Evolutionary conservation across 2,797 vertebrate species (phyloP).

Genomic region (Glyptemys insculpta): DNA sequence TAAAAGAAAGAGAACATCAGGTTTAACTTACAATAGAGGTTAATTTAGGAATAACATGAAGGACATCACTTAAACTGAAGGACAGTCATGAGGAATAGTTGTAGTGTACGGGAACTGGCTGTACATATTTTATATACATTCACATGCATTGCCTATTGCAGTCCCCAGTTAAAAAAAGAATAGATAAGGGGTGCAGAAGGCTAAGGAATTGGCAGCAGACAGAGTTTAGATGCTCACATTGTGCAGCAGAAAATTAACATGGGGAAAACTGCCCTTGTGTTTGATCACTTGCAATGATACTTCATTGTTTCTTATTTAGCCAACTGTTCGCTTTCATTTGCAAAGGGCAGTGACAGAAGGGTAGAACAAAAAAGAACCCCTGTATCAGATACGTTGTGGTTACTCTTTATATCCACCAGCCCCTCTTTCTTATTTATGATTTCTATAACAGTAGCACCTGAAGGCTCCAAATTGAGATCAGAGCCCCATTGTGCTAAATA

Average conservation of each 20-base stretch:
- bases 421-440: background rate
- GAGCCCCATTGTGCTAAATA: too few relatives aligned
- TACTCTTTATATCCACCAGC: background rate
- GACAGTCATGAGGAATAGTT: conserved; percentile 42
- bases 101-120: conserved; percentile 28
- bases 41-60: conserved; percentile 54
- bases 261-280: background rate
- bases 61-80: conserved; percentile 55
- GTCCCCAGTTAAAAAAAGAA: conserved; percentile 43
- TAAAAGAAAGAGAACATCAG: conserved; percentile 53
- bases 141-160: conserved; percentile 25
- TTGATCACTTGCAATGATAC: background rate
- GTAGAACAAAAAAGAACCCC: background rate
- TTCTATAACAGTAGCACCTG: background rate
- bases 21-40: conserved; percentile 30
- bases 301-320: background rate
- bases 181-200: background rate
- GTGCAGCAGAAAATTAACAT: background rate
- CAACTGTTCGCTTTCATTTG: accelerated
- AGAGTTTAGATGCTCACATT: background rate
- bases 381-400: background rate
- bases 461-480: background rate
- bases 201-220: conserved; percentile 2
- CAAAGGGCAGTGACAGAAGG: background rate
- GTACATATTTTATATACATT: conserved; percentile 41